Percentiles rank a stretch among this genome's conserved stretches.
Conservation (phyloP, 2,797 vertebrate genomes). For the Sternarchorhynchus goeldii region DNA sequence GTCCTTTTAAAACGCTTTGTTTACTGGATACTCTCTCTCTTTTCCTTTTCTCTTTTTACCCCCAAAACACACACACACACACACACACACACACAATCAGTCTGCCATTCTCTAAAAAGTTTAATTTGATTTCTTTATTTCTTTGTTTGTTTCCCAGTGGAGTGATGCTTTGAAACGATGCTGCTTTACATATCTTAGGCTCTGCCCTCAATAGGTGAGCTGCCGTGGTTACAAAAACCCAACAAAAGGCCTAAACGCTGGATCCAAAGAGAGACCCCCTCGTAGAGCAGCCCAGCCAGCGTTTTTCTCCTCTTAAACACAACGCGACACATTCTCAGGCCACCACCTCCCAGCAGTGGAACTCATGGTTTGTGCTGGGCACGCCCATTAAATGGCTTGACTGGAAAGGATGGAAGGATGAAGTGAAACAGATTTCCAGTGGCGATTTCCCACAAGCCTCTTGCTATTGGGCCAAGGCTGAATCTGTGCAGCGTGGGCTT, state of each 20-base stretch:
- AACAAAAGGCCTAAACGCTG: conserved; percentile 61
- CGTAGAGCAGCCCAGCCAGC: conserved; percentile 49
- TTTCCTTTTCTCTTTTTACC: conserved; percentile 2
- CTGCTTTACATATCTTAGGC: conserved; percentile 73
- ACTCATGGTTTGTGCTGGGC: conserved; percentile 28
- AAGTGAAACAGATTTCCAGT: conserved; percentile 49
- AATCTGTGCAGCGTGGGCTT: conserved; percentile 35
- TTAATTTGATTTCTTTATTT: conserved; percentile 72
- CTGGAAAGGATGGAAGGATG: conserved; percentile 60
- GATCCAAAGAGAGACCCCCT: conserved; percentile 59
- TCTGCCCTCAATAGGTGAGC: conserved; percentile 66
- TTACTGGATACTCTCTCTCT: conserved; percentile 29
- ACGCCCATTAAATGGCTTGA: conserved; percentile 56
- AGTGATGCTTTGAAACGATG: conserved; percentile 57
- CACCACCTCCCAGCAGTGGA: conserved; percentile 52
- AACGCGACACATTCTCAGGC: conserved; percentile 35
- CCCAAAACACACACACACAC: conserved; percentile 4
- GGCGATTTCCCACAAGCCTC: conserved; percentile 43
- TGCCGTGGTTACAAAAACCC: conserved; percentile 56
- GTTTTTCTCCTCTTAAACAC: conserved; percentile 46
- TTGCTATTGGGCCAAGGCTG: conserved; percentile 43
- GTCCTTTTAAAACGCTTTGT: conserved; percentile 16
- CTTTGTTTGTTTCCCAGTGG: conserved; percentile 64
- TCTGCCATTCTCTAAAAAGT: conserved; percentile 52
- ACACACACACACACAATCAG: background rate